Base-by-base conservation (phyloP, 2,888 invertebrate species). In the Spodoptera picta region DNA sequence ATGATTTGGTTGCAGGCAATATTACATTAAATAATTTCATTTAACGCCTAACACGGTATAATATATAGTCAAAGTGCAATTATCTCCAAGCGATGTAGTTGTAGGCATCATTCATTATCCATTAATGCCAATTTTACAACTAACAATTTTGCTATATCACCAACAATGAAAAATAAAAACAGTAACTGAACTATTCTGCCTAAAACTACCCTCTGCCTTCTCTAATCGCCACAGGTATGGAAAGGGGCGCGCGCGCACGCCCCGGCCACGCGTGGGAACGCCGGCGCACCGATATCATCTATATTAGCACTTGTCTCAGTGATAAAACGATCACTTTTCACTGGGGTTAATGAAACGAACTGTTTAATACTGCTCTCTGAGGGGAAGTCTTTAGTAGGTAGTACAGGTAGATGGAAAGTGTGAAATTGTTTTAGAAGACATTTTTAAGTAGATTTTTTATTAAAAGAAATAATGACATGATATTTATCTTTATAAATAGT, bases 211-310 rank as follows among this genome's bases (percentile, higher is more conserved):
- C 5, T 69, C 64, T 77, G 41, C 14, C 4, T 6, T 1, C n/a
- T 5, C n/a, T 75, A 64, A 46, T 78, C 67, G 27, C 5, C 24
- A 65, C 79, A 81, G 79, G 79, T 79, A 69, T 53, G 42, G 55
- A 10, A 57, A 69, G 80, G 79, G 77, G 64, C 62, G 65, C 73
- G 65, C 73, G 76, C 80, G 81, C 82, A 79, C 82, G 83, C 82
- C 71, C 80, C 75, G 73, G 85, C 61, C 89, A 80, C 83, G 83
- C 86, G 87, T 88, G 88, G 83, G 88, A 87, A 83, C 84, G 75
- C 31, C 73, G 66, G 69, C 78, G 80, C 76, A 67, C 67, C 71
- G 77, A 83, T 78, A 73, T 68, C 83, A 85, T 73, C 79, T 73
- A 79, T 79, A 76, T 87, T 87, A 84, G 86, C 91, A 90, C 79